Conservation (phyloP, 2,113 vertebrate genomes). For the cat (Felis catus) region F.catus_Fca126_mat1.0 CM031424.1:62928501-62929000, state of each 20-base stretch:
- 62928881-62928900: conserved; percentile 46
- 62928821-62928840: not conserved
- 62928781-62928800: not conserved
- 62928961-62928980: conserved; percentile 18
- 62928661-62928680: not conserved
- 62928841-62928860: not conserved
- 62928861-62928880: not conserved
- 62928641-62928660: not conserved
- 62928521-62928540: not conserved
- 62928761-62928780: not conserved
- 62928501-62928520: not conserved
- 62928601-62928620: not conserved
- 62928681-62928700: not conserved
- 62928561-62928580: not conserved
- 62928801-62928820: not conserved
- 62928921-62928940: not conserved
- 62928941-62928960: not conserved
- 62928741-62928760: not conserved
- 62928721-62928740: not conserved
- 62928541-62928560: not conserved
- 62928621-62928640: not conserved
- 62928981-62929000: not conserved
- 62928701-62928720: not conserved
- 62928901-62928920: conserved; percentile 25
- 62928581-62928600: not conserved